These are phyloP conservation scores for Gymnocypris eckloni DNA, from an alignment of 2,797 vertebrate genomes.

Conservation along the genomic window DNA sequence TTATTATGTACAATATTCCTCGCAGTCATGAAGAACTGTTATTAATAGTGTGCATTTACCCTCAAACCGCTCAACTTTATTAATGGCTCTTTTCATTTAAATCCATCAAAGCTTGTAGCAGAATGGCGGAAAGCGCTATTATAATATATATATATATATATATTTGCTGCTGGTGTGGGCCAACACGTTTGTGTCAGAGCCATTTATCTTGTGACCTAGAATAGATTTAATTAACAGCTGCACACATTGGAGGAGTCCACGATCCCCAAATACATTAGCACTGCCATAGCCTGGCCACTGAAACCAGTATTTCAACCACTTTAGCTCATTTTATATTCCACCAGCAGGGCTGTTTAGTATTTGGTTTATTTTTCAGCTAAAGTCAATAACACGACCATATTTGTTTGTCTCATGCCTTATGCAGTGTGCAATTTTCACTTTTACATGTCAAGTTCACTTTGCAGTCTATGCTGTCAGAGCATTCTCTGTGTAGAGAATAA, in stretches of 20 bases:
- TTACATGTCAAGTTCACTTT: conserved; percentile 34
- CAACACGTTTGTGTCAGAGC: conserved; percentile 62
- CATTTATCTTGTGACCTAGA: conserved; percentile 68
- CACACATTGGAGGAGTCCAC: conserved; percentile 55
- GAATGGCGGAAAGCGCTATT: conserved; percentile 61
- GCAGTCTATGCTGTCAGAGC: conserved; percentile 5
- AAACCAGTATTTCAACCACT: conserved; percentile 12
- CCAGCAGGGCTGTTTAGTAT: conserved; percentile 11
- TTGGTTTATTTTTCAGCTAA: conserved; percentile 23
- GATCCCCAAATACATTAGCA: conserved; percentile 50
- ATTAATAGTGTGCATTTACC: conserved; percentile 66
- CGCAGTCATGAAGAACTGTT: conserved; percentile 64
- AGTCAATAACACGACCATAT: conserved; percentile 1
- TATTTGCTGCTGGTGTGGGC: conserved; percentile 58
- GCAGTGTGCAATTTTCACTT: conserved; percentile 50
- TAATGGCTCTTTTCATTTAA: conserved; percentile 68
- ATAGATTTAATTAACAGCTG: conserved; percentile 69
- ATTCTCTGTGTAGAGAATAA: background rate
- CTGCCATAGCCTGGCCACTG: conserved; percentile 38
- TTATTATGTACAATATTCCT: conserved; percentile 64
- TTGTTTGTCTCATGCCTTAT: conserved; percentile 38
- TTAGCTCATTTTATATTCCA: conserved; percentile 22
- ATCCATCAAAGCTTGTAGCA: conserved; percentile 65
- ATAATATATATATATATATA: conserved; percentile 40
- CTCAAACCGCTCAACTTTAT: conserved; percentile 66